Conservation (phyloP, 2,797 vertebrate genomes). For the Ataeniobius toweri region DNA sequence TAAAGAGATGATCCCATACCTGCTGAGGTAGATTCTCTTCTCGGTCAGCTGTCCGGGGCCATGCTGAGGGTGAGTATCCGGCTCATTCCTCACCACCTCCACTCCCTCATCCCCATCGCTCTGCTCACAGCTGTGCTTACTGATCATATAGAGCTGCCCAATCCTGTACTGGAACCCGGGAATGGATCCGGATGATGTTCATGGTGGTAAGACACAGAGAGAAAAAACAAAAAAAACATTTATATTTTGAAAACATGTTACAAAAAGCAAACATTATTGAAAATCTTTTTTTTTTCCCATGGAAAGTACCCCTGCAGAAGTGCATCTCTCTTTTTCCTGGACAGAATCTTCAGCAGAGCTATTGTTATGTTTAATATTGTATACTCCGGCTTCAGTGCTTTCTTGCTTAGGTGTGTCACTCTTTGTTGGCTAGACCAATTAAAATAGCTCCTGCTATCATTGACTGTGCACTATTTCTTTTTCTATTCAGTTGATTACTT, state of each 20-base stretch:
- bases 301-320: not conserved
- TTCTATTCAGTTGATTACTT: not conserved
- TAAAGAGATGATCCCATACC: conserved; percentile 58
- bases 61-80: conserved; percentile 75
- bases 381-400: not conserved
- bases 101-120: conserved; percentile 83
- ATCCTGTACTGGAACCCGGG: conserved; percentile 77
- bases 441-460: not conserved
- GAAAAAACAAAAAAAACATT: not conserved
- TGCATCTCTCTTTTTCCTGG: too few species aligned
- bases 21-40: conserved; percentile 84
- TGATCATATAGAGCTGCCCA: conserved; percentile 89
- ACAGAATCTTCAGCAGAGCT: too few species aligned
- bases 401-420: not conserved
- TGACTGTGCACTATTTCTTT: not conserved
- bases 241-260: conserved; percentile 17
- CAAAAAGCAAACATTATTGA: conserved; percentile 19
- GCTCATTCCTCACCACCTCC: conserved; percentile 82
- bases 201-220: conserved; percentile 4
- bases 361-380: too few species aligned
- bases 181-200: conserved; percentile 19
- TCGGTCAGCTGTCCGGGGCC: conserved; percentile 82
- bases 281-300: not conserved
- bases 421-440: not conserved
- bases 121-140: conserved; percentile 86